Evolutionary conservation across 92 coral and sea anemone species (phyloP).

Genomic region (Nematostella vectensis): DNA sequence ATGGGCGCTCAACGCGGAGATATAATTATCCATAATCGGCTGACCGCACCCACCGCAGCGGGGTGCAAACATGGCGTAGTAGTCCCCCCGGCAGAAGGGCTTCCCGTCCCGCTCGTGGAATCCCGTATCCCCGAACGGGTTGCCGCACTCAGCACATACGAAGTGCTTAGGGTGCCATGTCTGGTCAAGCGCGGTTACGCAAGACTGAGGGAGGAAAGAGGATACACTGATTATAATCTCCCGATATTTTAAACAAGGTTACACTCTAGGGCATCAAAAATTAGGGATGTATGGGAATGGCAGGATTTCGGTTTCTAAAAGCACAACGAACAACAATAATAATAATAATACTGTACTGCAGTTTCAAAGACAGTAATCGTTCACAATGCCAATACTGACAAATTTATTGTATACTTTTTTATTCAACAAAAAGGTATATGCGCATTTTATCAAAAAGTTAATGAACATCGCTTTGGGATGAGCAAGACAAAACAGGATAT

Average conservation of each 20-base stretch:
- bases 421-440: too few relatives aligned
- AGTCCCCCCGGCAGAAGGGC: conserved; percentile 95
- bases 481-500: too few relatives aligned
- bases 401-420: too few relatives aligned
- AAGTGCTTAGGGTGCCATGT: conserved; percentile 99
- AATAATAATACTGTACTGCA: too few relatives aligned
- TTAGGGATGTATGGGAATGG: too few relatives aligned
- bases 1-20: conserved; percentile 93
- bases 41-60: conserved; percentile 98
- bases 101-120: conserved; percentile 99
- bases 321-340: too few relatives aligned
- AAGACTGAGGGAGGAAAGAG: conserved; percentile 50
- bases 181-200: conserved; percentile 96
- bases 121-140: conserved; percentile 93
- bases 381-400: too few relatives aligned
- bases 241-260: background rate
- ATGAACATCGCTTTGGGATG: too few relatives aligned
- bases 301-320: too few relatives aligned
- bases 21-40: conserved; percentile 96
- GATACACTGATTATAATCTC: too few relatives aligned
- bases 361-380: too few relatives aligned
- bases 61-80: conserved; percentile 98
- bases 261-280: background rate
- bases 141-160: conserved; percentile 87
- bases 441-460: too few relatives aligned